These are phyloP conservation scores for Trissolcus japonicus DNA, from an alignment of 2,888 invertebrate species.

Conservation along the genomic window DNA sequence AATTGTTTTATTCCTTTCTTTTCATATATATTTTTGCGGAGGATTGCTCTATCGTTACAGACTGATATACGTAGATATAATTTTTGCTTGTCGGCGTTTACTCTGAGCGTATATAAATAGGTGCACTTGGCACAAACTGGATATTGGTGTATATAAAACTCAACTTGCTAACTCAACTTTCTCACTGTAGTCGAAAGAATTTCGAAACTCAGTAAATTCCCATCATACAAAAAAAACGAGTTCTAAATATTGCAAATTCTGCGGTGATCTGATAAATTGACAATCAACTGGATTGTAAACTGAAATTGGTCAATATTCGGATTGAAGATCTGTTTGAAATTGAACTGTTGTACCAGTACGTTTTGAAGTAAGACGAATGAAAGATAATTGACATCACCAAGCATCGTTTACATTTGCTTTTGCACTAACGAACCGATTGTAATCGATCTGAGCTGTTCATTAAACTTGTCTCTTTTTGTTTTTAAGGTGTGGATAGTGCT, in stretches of 20 bases:
- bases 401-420: conserved; percentile 72
- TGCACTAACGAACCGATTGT: conserved; percentile 70
- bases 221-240: not conserved
- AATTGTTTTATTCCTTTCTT: too few relatives aligned
- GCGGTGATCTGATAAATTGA: not conserved
- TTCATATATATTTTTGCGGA: not conserved
- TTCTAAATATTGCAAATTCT: not conserved
- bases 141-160: conserved; percentile 43
- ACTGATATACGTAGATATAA: conserved; percentile 4
- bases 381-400: conserved; percentile 69
- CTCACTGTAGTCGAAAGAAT: conserved; percentile 52
- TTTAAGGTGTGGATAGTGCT: conserved; percentile 69
- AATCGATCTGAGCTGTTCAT: conserved; percentile 14
- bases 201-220: not conserved
- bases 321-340: too few relatives aligned
- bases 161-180: conserved; percentile 36
- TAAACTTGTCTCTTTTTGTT: conserved; percentile 56
- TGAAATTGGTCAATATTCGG: conserved; percentile 1
- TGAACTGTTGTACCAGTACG: conserved; percentile 66
- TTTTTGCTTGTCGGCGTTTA: conserved; percentile 44
- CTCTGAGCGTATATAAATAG: conserved; percentile 37
- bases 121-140: conserved; percentile 47
- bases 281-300: not conserved
- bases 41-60: conserved; percentile 24
- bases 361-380: conserved; percentile 51